Percentiles rank a stretch among this genome's conserved stretches.
These are phyloP conservation scores for Spodoptera litura DNA, from an alignment of 1,140 invertebrate species.

Conservation along the genomic window DNA sequence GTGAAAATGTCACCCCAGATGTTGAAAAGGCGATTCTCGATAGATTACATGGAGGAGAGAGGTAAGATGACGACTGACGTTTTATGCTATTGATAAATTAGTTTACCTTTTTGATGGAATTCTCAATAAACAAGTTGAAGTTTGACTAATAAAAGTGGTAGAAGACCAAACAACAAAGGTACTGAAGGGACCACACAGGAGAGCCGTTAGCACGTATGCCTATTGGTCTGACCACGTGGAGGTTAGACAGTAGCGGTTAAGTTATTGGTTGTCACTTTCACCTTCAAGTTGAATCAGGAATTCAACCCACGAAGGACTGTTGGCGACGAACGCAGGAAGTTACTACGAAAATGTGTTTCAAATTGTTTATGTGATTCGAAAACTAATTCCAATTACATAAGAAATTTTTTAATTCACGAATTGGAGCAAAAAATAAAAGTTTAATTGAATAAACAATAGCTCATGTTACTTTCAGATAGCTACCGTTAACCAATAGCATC, in stretches of 20 bases:
- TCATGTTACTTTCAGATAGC: background rate
- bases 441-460: background rate
- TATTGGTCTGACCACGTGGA: conserved; percentile 38
- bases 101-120: background rate
- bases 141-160: too few species aligned
- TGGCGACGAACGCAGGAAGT: conserved; percentile 53
- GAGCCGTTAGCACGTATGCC: conserved; percentile 51
- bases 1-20: conserved; percentile 69
- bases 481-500: background rate
- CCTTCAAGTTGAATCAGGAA: conserved; percentile 57
- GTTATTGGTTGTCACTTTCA: conserved; percentile 61
- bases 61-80: conserved; percentile 69
- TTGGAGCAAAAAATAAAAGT: conserved; percentile 6
- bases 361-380: conserved; percentile 56
- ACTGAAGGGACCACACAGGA: conserved; percentile 47
- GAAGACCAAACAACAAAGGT: too few species aligned
- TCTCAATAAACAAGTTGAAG: background rate
- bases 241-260: conserved; percentile 31
- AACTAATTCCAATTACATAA: conserved; percentile 44
- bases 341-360: conserved; percentile 40
- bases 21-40: conserved; percentile 75
- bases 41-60: conserved; percentile 90
- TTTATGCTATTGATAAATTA: background rate
- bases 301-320: conserved; percentile 58
- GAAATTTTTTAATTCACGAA: background rate